These are phyloP conservation scores for Tetragonula clypearis DNA, from an alignment of 1,140 invertebrate species.

Conservation along the genomic window DNA sequence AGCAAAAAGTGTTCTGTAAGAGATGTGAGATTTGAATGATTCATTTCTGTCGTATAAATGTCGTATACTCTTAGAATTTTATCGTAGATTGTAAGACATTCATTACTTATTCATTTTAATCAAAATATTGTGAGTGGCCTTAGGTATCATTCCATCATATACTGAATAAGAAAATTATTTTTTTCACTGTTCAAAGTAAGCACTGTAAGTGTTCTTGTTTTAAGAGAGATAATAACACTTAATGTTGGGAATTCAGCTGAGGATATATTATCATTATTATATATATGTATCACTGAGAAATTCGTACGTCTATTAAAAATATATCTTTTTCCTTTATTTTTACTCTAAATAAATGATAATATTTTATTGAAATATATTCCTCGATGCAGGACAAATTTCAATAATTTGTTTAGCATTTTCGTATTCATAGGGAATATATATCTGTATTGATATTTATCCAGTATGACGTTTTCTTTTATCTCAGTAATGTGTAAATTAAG, in stretches of 20 bases:
- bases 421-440: too few species aligned
- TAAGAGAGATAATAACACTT: background rate
- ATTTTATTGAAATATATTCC: background rate
- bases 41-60: background rate
- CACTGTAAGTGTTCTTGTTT: background rate
- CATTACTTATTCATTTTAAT: background rate
- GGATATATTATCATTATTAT: background rate
- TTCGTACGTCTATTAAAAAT: slow-evolving; percentile 12
- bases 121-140: background rate
- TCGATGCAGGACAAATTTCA: background rate
- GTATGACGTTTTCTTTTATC: slow-evolving; percentile 8
- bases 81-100: background rate
- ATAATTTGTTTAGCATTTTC: background rate
- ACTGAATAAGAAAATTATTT: slow-evolving; percentile 16
- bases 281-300: slow-evolving; percentile 27
- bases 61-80: background rate
- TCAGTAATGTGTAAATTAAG: slow-evolving; percentile 25
- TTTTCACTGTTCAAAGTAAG: background rate
- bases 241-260: background rate
- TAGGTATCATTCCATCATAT: background rate
- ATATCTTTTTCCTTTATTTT: slow-evolving; percentile 34
- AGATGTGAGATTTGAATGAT: background rate
- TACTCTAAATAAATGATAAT: slow-evolving; percentile 30
- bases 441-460: background rate
- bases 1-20: background rate